Evolutionary conservation across 2,797 vertebrate genomes (phyloP), one percentile per base, ranked within the genome.

Genomic region (Ambastaia sidthimunki): DNA sequence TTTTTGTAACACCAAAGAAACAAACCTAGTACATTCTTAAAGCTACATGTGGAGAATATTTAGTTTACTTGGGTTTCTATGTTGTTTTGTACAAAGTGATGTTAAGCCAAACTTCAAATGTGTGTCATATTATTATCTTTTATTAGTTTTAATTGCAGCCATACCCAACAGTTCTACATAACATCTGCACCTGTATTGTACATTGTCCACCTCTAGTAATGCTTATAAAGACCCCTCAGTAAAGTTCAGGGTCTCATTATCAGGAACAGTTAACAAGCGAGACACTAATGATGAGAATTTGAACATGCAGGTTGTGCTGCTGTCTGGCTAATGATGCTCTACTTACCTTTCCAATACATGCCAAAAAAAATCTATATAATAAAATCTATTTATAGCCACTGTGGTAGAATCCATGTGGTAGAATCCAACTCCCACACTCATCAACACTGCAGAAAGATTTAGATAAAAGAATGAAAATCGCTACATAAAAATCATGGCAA

Each of bases 311-410:
- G 57, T 41, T 41, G 37, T 9, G 37, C 72, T 50, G 18, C 72
- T 74, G 11, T 62, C 25, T n/a, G 44, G 37, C 41, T 62, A 74
- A 74, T 74, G 62, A 74, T 31, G 11, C 18, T 25, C 15, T 28
- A n/a, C 34, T 74, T 62, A 50, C 59, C 21, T 50, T 74, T 63
- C 16, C 21, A 48, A 21, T 73, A 21, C 15, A 41, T 41, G 37
- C 7, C 37, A 41, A 41, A 41, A 37, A n/a, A 41, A 41, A 41
- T 41, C 37, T 41, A 41, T 41, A 41, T 10, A 41, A 41, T 41
- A 47, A 9, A 25, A 73, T 62, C 34, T 25, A 60, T 62, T 48
- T 31, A 48, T 48, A 60, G n/a, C 7, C 9, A 10, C 7, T 9
- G 9, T 37, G 34, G 34, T 37, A 0, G 34, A 37, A 37, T 41